Percentiles rank a stretch among this genome's conserved stretches.
Evolutionary conservation across 2,113 vertebrate species (phyloP).

Genomic region (Meriones unguiculatus): DNA sequence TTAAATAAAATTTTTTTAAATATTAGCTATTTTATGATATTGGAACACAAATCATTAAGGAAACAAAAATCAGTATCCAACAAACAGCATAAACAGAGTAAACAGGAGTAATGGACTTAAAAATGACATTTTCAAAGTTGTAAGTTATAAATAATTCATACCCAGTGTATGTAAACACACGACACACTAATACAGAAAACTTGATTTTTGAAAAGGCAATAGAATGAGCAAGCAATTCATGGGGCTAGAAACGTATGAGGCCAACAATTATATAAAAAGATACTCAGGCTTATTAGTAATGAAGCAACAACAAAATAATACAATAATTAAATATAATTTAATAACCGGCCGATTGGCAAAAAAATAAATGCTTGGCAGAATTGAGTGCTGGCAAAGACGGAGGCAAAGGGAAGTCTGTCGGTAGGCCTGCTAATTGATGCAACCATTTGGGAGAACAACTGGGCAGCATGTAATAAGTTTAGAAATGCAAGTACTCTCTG

Average conservation of each 20-base stretch:
- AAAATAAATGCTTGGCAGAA: conserved; percentile 31
- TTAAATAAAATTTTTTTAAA: too few relatives aligned
- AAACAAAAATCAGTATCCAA: neutral
- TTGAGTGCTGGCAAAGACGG: neutral
- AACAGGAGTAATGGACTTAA: neutral
- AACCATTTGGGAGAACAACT: conserved; percentile 30
- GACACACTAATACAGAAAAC: neutral
- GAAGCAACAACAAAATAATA: conserved; percentile 44
- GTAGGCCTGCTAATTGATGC: neutral
- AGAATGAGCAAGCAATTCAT: neutral
- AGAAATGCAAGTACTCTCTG: neutral
- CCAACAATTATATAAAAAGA: conserved; percentile 11
- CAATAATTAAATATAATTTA: conserved; percentile 44
- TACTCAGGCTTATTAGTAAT: neutral
- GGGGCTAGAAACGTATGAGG: neutral
- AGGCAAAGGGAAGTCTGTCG: conserved; percentile 19
- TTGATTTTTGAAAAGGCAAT: conserved; percentile 22
- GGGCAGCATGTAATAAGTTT: conserved; percentile 17
- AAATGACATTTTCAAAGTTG: neutral
- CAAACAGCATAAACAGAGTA: neutral
- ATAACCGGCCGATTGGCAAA: conserved; percentile 35
- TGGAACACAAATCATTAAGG: conserved; percentile 25
- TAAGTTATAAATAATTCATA: neutral
- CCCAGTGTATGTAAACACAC: neutral
- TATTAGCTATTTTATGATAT: neutral